Conservation (phyloP, 2,888 invertebrate species). For the Rhamphomyia laevipes region DNA sequence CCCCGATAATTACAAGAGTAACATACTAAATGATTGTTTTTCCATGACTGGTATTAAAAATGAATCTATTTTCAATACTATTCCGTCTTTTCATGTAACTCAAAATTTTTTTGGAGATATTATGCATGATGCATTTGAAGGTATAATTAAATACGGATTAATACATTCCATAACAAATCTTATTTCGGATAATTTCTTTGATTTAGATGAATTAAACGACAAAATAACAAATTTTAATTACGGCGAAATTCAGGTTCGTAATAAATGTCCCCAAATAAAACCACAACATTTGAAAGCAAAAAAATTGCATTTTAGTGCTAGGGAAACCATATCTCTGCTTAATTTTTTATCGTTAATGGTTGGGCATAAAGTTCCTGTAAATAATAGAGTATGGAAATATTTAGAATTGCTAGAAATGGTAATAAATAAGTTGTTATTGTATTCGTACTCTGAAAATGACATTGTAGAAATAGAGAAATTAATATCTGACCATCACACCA, state of each 20-base stretch:
- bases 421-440: neutral
- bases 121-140: neutral
- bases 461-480: neutral
- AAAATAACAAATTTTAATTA: neutral
- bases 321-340: neutral
- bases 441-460: neutral
- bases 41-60: neutral
- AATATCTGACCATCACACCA: slow-evolving; percentile 6
- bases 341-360: neutral
- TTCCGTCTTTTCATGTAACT: neutral
- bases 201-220: neutral
- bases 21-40: neutral
- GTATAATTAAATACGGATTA: neutral
- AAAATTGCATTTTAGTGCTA: neutral
- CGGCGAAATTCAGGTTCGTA: neutral
- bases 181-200: neutral
- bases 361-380: neutral
- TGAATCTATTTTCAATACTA: neutral
- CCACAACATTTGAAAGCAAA: neutral
- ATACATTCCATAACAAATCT: neutral
- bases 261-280: neutral
- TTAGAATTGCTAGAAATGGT: neutral
- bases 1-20: neutral
- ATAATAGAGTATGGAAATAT: neutral
- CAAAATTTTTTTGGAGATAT: no score